Evolutionary conservation across 2,888 invertebrate species (phyloP).

Genomic region (Drosophila glabriapex): DNA sequence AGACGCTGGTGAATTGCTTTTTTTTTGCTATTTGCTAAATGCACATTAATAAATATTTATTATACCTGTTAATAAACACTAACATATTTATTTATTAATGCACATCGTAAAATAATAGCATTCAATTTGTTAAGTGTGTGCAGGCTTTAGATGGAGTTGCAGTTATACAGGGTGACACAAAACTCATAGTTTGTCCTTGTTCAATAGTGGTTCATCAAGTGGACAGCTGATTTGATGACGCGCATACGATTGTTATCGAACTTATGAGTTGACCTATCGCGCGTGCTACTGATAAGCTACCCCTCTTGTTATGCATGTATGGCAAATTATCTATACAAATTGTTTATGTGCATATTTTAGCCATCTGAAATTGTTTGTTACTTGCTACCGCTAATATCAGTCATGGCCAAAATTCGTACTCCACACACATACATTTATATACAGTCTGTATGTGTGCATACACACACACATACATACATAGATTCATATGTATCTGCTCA

Average conservation of each 20-base stretch:
- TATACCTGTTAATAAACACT: conserved; percentile 20
- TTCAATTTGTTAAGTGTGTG: conserved; percentile 6
- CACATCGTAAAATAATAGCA: not conserved
- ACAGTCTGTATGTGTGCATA: not conserved
- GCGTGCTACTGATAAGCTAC: conserved; percentile 25
- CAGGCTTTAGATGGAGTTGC: conserved; percentile 12
- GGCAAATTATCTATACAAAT: conserved; percentile 28
- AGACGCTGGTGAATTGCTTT: conserved; percentile 40
- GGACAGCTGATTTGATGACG: conserved; percentile 37
- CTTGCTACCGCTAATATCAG: conserved; percentile 48
- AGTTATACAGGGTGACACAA: conserved; percentile 41
- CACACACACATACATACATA: not conserved
- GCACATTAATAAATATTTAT: conserved; percentile 27
- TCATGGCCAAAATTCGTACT: conserved; percentile 52
- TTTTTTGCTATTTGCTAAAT: conserved; percentile 33
- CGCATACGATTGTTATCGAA: conserved; percentile 48
- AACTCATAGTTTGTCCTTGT: conserved; percentile 33
- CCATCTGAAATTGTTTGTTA: conserved; percentile 31
- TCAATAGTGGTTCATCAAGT: conserved; percentile 28
- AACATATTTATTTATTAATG: conserved; percentile 20
- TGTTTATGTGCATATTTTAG: conserved; percentile 1
- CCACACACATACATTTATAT: not conserved
- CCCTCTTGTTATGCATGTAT: conserved; percentile 5
- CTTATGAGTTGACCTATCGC: conserved; percentile 21
- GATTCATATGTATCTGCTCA: conserved; percentile 7